Base-by-base conservation (phyloP, 2,797 vertebrate species). In the Sebastes iracundus region DNA sequence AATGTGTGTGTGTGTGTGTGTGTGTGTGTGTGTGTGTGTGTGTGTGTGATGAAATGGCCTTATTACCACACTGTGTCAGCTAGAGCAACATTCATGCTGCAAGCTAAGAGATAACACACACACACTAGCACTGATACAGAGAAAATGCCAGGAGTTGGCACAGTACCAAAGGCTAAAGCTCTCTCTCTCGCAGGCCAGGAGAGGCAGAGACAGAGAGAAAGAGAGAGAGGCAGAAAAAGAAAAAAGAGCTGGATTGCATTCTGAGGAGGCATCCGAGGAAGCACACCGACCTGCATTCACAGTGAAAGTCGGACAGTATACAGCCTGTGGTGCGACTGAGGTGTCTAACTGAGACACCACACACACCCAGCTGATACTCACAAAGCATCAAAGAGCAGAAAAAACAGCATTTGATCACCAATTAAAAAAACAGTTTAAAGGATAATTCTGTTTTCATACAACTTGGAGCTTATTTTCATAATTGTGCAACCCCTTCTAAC, bases 1-100 rank as follows among this genome's bases (percentile, higher is more conserved):
- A 46, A 18, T 46, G 42, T 46, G 42, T 42, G 38, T 42, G 35
- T 14, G 30, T 59, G 56, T 79, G 58, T 69, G 11, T 80, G 77
- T 58, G 59, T 35, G 33, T 12, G 33, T 58, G 55, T 78, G 56
- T 68, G 11, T 80, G 77, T 56, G 58, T 30, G 33, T 33, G 58
- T 79, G 59, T 70, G 9, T 80, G 75, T 58, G 60, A 35, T 53
- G 11, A 67, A 85, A 87, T 69, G 74, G 32, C 63, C 80, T 42
- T 79, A 68, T 85, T 79, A 85, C 56, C 68, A 66, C 67, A 59
- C 28, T 49, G 42, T 59, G 71, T 72, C 56, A 72, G 27, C 80
- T 64, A n/a, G 7, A 42, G 23, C 64, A 64, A 73, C 65, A 77
- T 65, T 83, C 62, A 67, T n/a, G 73, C 76, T 81, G 79, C 76